Conservation (phyloP, 2,797 vertebrate genomes). For the Sylvilagus floridanus region DNA sequence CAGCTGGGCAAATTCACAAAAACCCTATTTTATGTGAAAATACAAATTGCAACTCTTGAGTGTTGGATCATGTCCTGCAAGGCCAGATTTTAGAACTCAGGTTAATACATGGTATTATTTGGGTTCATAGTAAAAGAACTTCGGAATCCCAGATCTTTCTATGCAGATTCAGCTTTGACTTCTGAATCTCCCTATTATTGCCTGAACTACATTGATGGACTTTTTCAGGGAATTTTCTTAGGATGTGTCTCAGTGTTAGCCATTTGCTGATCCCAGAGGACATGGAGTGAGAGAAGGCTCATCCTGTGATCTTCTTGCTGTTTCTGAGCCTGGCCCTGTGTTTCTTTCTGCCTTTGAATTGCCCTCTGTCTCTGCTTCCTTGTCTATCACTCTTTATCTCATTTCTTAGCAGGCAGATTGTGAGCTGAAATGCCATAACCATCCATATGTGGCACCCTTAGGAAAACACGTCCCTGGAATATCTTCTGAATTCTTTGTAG, state of each 20-base stretch:
- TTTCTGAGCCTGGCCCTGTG: neutral
- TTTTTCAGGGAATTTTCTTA: neutral
- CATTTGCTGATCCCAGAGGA: neutral
- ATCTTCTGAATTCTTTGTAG: neutral
- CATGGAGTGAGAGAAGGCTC: neutral
- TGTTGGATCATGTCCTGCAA: slow-evolving; percentile 59
- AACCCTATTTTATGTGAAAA: slow-evolving; percentile 62
- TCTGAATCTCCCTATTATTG: neutral
- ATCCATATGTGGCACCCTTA: neutral
- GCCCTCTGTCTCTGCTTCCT: neutral
- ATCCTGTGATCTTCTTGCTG: accelerated
- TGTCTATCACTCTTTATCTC: neutral
- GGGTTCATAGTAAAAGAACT: slow-evolving; percentile 51
- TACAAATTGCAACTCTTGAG: slow-evolving; percentile 27
- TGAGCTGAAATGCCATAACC: neutral
- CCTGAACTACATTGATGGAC: neutral
- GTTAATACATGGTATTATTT: slow-evolving; percentile 31
- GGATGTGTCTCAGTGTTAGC: neutral
- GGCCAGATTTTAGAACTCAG: slow-evolving; percentile 52
- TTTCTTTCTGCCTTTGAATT: neutral
- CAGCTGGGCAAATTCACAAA: slow-evolving; percentile 24
- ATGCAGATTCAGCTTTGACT: neutral
- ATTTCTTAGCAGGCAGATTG: neutral
- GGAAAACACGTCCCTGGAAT: neutral
- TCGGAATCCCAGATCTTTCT: slow-evolving; percentile 13